These are phyloP conservation scores for Polypterus bichir DNA, from an alignment of 2,113 vertebrate genomes.

Conservation along the genomic window DNA sequence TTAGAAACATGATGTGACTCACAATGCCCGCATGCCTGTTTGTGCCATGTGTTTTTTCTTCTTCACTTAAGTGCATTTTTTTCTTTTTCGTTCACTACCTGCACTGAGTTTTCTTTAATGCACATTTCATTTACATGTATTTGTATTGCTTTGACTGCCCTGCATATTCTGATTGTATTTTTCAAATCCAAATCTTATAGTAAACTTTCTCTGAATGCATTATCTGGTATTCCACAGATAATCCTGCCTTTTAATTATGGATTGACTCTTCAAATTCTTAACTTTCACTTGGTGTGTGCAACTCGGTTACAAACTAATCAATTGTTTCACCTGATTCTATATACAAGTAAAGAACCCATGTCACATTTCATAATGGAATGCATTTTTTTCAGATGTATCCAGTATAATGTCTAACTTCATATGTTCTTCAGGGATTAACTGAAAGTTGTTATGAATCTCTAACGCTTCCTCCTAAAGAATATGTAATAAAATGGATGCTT, in stretches of 20 bases:
- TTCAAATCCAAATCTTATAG: not conserved
- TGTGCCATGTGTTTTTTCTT: not conserved
- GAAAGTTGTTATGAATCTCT: not conserved
- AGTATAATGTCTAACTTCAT: not conserved
- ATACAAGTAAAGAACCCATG: not conserved
- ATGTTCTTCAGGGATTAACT: not conserved
- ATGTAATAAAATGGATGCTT: not conserved
- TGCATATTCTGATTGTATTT: not conserved
- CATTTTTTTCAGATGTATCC: not conserved
- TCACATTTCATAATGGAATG: not conserved
- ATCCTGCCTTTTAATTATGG: not conserved
- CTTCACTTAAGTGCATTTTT: not conserved
- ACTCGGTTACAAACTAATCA: not conserved
- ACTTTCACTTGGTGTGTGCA: not conserved
- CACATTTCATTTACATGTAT: not conserved
- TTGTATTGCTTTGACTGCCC: not conserved
- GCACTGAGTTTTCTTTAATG: not conserved
- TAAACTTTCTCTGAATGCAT: not conserved
- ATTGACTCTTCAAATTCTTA: not conserved
- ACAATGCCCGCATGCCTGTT: not conserved
- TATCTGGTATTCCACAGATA: not conserved
- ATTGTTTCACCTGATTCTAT: not conserved
- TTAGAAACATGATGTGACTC: not conserved
- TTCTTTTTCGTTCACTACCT: not conserved
- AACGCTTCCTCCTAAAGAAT: not conserved